Conservation (phyloP, 1,140 invertebrate genomes). For the Heterodera schachtii region DNA sequence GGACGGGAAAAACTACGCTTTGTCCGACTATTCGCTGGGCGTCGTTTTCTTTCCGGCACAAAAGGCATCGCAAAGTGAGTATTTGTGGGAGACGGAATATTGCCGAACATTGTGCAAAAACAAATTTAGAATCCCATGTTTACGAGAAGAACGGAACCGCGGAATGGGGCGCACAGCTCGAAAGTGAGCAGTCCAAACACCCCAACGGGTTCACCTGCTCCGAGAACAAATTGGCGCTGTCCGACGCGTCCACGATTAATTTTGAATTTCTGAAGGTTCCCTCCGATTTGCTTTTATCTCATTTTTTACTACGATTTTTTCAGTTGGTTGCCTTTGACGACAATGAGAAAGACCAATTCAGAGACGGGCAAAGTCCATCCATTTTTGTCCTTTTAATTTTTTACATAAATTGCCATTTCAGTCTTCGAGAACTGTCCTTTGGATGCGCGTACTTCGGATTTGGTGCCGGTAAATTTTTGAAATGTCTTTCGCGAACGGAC, state of each 20-base stretch:
- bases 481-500: background rate
- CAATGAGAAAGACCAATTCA: background rate
- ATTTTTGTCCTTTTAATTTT: background rate
- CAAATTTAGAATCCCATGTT: background rate
- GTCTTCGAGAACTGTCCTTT: constrained; percentile 73
- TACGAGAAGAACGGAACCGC: background rate
- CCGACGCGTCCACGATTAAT: constrained; percentile 6
- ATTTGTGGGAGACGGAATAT: background rate
- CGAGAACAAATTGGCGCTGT: constrained; percentile 16
- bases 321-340: constrained; percentile 23
- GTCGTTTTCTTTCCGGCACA: background rate
- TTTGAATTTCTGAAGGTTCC: constrained; percentile 34
- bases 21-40: background rate
- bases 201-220: constrained; percentile 16
- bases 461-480: constrained; percentile 74
- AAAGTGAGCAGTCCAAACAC: background rate
- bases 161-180: constrained; percentile 1
- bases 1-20: background rate
- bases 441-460: constrained; percentile 75
- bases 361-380: constrained; percentile 1
- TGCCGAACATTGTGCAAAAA: too few species aligned
- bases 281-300: constrained; percentile 16
- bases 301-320: background rate
- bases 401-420: constrained; percentile 29
- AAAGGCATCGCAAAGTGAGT: background rate